A percentile compares a stretch with the other conserved stretches of the same genome.
phyloP scores from a whole-genome alignment of 2,888 invertebrate species.

The Matsumyia berberina region DNA sequence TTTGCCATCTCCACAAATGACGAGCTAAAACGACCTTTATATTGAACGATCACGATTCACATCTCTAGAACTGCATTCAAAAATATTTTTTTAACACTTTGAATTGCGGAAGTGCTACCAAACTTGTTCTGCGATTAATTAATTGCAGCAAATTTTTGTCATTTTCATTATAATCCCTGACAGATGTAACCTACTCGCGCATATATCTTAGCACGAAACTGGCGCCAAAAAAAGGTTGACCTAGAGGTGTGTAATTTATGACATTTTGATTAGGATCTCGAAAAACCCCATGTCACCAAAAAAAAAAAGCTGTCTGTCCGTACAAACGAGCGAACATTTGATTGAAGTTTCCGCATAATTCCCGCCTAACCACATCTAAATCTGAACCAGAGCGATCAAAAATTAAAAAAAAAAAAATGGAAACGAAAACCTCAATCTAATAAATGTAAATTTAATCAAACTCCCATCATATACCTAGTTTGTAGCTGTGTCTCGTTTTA shows the following conservation, averaged over 20 bases:
- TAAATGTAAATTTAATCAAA: constrained; percentile 50
- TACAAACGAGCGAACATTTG: constrained; percentile 4
- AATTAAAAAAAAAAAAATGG: constrained; percentile 12
- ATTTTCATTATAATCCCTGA: too few relatives aligned
- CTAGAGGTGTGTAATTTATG: background rate
- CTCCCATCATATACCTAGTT: constrained; percentile 37
- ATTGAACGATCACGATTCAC: too few relatives aligned
- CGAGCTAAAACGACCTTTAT: too few relatives aligned
- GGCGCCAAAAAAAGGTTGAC: constrained; percentile 1
- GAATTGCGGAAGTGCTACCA: too few relatives aligned
- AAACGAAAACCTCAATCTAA: constrained; percentile 5
- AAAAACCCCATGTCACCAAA: background rate
- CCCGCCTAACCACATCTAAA: constrained; percentile 4
- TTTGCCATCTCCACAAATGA: too few relatives aligned
- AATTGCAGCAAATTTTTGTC: too few relatives aligned
- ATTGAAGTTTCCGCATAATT: constrained; percentile 22
- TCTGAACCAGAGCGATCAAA: background rate
- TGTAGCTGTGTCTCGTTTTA: constrained; percentile 11
- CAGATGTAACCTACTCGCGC: too few relatives aligned
- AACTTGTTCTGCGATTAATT: too few relatives aligned
- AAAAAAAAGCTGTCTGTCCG: background rate
- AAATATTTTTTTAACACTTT: too few relatives aligned
- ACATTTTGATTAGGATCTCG: background rate
- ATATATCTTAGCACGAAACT: background rate
- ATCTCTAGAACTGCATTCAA: too few relatives aligned